Percentiles rank a stretch among this genome's conserved stretches.
Evolutionary conservation across 2,888 invertebrate genomes (phyloP).

Genomic region (Ectemnius cavifrons): DNA sequence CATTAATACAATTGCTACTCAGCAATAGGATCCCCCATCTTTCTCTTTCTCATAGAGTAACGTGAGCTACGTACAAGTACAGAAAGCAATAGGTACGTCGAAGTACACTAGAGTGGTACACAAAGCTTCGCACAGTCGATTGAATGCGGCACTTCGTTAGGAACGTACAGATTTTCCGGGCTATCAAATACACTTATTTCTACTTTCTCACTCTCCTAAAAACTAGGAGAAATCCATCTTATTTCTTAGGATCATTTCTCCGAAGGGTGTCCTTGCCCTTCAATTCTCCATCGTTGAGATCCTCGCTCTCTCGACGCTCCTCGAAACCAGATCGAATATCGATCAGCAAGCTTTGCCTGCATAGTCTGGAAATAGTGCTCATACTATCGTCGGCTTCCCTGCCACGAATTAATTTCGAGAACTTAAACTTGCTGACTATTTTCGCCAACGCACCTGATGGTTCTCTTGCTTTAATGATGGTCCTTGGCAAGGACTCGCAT

Average conservation of each 20-base stretch:
- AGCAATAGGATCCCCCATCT: background rate
- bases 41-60: background rate
- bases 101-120: no score
- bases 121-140: no score
- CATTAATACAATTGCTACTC: background rate
- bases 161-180: no score
- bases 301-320: constrained; percentile 22
- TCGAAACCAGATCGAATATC: constrained; percentile 75
- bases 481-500: constrained; percentile 80
- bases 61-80: no score
- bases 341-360: constrained; percentile 87
- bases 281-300: background rate
- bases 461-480: constrained; percentile 58
- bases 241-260: constrained; percentile 6
- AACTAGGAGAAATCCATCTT: background rate
- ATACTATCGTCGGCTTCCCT: constrained; percentile 73
- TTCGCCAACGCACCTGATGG: constrained; percentile 61
- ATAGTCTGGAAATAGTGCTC: constrained; percentile 85
- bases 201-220: no score
- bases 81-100: no score
- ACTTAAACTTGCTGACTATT: constrained; percentile 82
- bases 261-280: background rate
- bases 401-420: constrained; percentile 79
- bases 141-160: no score
- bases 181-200: no score